phyloP scores from a whole-genome alignment of 2,113 vertebrate species.

The Oncorhynchus clarkii region DNA sequence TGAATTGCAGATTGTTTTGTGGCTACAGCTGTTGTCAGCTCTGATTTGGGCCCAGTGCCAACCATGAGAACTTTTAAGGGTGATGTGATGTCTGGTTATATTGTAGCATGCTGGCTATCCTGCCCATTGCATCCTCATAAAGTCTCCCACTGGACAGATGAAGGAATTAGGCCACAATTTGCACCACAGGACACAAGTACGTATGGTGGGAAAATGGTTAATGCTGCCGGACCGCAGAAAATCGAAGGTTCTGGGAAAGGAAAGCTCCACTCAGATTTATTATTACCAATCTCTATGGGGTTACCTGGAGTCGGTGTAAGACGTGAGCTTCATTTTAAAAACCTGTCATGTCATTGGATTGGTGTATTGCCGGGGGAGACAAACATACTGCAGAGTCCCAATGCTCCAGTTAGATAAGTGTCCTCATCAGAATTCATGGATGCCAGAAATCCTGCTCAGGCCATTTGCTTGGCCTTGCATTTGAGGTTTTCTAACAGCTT shows the following conservation, averaged over 20 bases:
- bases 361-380: neutral
- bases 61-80: neutral
- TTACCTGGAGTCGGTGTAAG: constrained; percentile 12
- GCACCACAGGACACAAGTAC: too few relatives aligned
- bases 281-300: constrained; percentile 11
- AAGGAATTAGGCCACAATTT: too few relatives aligned
- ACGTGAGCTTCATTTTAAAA: constrained; percentile 22
- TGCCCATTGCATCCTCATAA: neutral
- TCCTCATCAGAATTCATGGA: constrained; percentile 68
- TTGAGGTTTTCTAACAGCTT: constrained; percentile 63
- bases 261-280: neutral
- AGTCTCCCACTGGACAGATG: neutral
- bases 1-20: constrained; percentile 14
- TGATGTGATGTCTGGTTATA: neutral
- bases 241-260: neutral
- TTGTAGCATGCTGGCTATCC: neutral
- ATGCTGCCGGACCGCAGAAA: neutral
- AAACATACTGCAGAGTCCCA: constrained; percentile 18
- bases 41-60: neutral
- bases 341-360: too few relatives aligned
- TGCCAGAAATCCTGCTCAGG: constrained; percentile 38
- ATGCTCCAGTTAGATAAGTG: constrained; percentile 30
- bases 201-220: too few relatives aligned
- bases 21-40: constrained; percentile 7
- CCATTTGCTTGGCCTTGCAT: constrained; percentile 54